Percentiles rank a stretch among this genome's conserved stretches.
Conservation (phyloP, 2,797 vertebrate species). For the Varecia variegata region DNA sequence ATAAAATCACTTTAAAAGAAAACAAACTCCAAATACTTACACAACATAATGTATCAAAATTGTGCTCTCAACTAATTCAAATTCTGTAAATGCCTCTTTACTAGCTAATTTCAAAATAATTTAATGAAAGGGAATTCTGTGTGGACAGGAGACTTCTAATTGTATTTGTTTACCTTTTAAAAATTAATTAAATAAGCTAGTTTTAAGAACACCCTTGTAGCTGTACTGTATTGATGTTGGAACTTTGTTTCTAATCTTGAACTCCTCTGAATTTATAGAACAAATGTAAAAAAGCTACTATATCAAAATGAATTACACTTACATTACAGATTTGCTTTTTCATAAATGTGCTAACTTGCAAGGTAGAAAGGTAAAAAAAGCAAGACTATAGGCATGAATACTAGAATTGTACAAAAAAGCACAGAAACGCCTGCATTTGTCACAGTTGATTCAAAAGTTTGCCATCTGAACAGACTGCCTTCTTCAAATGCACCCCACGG, state of each 20-base stretch:
- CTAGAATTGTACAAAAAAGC: neutral
- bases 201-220: neutral
- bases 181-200: neutral
- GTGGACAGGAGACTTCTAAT: neutral
- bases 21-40: neutral
- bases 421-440: neutral
- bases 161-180: neutral
- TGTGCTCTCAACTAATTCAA: neutral
- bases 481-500: neutral
- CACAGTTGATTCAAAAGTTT: neutral
- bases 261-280: neutral
- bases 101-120: neutral
- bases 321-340: neutral
- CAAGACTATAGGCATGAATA: neutral
- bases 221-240: neutral
- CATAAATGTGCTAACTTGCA: neutral
- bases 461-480: neutral
- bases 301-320: neutral
- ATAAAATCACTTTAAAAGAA: neutral
- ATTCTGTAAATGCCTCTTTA: neutral
- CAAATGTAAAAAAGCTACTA: neutral
- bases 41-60: neutral
- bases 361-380: neutral
- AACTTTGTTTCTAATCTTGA: neutral
- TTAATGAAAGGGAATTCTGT: neutral